These are phyloP conservation scores for Glomeris maerens DNA, from an alignment of 1,140 invertebrate genomes.

Conservation along the genomic window DNA sequence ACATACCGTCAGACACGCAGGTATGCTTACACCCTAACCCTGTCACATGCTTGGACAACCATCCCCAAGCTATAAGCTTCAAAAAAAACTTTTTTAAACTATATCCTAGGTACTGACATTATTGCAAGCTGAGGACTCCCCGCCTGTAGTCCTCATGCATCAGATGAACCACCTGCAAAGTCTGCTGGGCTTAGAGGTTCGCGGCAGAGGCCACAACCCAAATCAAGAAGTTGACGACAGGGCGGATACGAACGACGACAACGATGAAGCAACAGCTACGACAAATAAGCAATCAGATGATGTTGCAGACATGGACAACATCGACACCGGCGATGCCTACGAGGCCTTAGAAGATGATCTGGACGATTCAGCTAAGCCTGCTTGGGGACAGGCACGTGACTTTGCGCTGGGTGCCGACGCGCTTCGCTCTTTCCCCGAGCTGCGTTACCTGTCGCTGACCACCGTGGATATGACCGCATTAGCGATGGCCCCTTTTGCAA, in stretches of 20 bases:
- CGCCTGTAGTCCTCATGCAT: conserved; percentile 32
- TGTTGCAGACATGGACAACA: too few species aligned
- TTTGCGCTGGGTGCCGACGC: not conserved
- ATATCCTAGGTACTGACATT: conserved; percentile 39
- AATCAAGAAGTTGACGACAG: not conserved
- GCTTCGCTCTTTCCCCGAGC: not conserved
- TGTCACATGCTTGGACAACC: too few species aligned
- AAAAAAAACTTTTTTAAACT: too few species aligned
- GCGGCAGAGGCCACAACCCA: conserved; percentile 37
- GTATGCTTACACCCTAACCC: not conserved
- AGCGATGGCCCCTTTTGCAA: not conserved
- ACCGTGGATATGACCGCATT: not conserved
- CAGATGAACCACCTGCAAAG: conserved; percentile 37
- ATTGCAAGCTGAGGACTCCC: conserved; percentile 34
- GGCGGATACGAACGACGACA: not conserved
- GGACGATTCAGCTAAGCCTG: too few species aligned
- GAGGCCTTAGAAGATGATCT: too few species aligned
- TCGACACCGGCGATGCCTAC: too few species aligned
- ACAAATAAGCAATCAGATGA: too few species aligned
- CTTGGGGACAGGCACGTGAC: too few species aligned
- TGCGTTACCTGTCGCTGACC: not conserved
- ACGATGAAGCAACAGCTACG: not conserved
- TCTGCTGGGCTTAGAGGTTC: conserved; percentile 42
- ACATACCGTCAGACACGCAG: not conserved
- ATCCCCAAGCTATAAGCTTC: too few species aligned